Evolutionary conservation across 2,113 vertebrate genomes (phyloP), one percentile per base, ranked within the genome.

Genomic region (Grallaria varia): DNA sequence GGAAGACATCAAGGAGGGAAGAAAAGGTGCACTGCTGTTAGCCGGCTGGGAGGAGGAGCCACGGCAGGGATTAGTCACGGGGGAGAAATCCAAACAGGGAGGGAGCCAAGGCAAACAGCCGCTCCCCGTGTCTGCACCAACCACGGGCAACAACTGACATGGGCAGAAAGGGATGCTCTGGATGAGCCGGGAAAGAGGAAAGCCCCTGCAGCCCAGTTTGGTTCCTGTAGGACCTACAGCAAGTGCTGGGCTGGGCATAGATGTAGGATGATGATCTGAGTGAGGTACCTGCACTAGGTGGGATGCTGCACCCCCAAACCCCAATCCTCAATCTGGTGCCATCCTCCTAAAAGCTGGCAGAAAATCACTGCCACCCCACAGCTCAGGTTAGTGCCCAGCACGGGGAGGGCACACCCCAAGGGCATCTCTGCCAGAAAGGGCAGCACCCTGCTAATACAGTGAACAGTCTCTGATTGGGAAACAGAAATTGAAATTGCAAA

Each of bases 61-160:
- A 16, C 16, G 78, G 56, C 76, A 97, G 85, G 83, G 93, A 86
- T 93, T 90, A 95, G 88, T 94, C 92, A 95, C 6, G 3, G 89
- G 89, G 85, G 72, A 96, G 90, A 94, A 91, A 97, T 95, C 84
- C 94, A 96, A 94, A 96, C 59, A 95, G 85, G 59, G 79, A 85
- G 39, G 37, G 18, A 95, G 96, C 93, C 93, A 96, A 96, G 86
- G 84, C 95, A 95, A 97, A 97, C 94, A 97, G 91, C 82, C 84
- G 0, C 91, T 96, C 96, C 94, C 81, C 9, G 2, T 62, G 85
- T 81, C 64, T 2, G 1, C 50, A 50, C 33, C 2, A 1, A 68
- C 53, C 76, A 49, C 8, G 91, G 95, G 94, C 91, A 96, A 94
- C 91, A 93, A 93, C 95, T 95, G 89, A 84, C 39, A 84, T 0